phyloP scores from a whole-genome alignment of 1,140 invertebrate species.

The Drosophila repleta region DNA sequence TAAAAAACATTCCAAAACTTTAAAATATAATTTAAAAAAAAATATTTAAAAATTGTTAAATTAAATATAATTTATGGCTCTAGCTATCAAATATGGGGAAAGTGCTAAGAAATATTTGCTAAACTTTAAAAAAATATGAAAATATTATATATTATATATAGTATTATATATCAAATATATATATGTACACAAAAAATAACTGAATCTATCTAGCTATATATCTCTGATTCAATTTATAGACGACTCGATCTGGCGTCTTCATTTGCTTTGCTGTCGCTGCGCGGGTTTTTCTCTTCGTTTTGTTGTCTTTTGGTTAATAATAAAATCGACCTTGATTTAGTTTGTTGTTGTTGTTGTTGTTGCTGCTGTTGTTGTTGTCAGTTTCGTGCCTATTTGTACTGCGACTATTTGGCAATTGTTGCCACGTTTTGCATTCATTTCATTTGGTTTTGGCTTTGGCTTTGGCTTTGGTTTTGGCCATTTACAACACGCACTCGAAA shows the following conservation, averaged over 20 bases:
- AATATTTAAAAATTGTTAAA: too few relatives aligned
- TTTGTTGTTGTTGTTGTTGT: conserved; percentile 12
- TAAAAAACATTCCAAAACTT: too few relatives aligned
- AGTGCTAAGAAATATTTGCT: too few relatives aligned
- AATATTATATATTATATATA: too few relatives aligned
- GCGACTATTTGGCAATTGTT: conserved; percentile 64
- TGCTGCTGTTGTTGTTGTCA: conserved; percentile 37
- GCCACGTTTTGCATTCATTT: conserved; percentile 53
- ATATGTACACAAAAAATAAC: not conserved
- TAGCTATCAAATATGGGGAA: too few relatives aligned
- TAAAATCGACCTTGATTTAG: conserved; percentile 56
- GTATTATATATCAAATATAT: too few relatives aligned
- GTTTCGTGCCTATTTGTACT: conserved; percentile 67
- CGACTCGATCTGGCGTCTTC: conserved; percentile 1
- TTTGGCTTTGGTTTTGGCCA: conserved; percentile 45
- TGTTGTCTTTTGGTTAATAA: conserved; percentile 43
- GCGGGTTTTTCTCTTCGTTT: conserved; percentile 28
- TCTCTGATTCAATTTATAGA: not conserved
- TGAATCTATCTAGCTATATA: not conserved
- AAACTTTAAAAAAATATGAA: too few relatives aligned
- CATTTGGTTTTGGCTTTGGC: too few relatives aligned
- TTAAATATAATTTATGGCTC: too few relatives aligned
- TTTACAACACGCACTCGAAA: conserved; percentile 54
- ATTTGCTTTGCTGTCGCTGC: conserved; percentile 8
- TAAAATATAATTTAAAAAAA: too few relatives aligned